Evolutionary conservation across 2,888 invertebrate species (phyloP).

Genomic region (Dioctria rufipes): DNA sequence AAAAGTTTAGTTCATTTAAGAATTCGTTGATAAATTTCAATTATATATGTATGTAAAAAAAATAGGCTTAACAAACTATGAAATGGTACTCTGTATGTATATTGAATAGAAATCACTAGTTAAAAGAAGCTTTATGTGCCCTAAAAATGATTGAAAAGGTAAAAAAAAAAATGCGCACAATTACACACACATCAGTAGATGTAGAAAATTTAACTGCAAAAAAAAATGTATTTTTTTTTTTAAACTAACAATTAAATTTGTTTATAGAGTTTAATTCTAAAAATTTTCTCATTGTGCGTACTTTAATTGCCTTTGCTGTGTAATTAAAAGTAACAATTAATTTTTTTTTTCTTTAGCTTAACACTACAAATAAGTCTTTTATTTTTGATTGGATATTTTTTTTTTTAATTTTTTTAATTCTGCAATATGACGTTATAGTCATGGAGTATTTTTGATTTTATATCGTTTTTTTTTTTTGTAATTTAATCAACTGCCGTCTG

Average conservation of each 20-base stretch:
- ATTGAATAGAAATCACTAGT: slow-evolving; percentile 7
- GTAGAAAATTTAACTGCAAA: neutral
- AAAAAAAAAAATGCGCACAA: slow-evolving; percentile 13
- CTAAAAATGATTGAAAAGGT: slow-evolving; percentile 14
- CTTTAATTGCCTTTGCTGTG: neutral
- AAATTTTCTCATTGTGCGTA: neutral
- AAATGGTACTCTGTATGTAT: neutral
- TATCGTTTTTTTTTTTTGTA: neutral
- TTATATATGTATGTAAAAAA: neutral
- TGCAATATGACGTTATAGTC: slow-evolving; percentile 44
- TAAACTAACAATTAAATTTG: neutral
- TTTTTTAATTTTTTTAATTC: slow-evolving; percentile 14
- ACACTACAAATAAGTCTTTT: too few relatives aligned
- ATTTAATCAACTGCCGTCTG: slow-evolving; percentile 27
- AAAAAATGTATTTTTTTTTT: too few relatives aligned
- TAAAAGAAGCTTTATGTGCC: slow-evolving; percentile 35
- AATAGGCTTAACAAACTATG: neutral
- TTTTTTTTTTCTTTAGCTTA: too few relatives aligned
- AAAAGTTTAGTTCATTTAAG: slow-evolving; percentile 24
- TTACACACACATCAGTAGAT: too few relatives aligned
- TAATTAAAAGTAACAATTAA: neutral
- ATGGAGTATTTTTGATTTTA: slow-evolving; percentile 2
- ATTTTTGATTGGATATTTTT: slow-evolving; percentile 1
- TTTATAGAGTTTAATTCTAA: neutral
- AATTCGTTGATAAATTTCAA: slow-evolving; percentile 31